Conservation (phyloP, 2,113 vertebrate genomes). For the Glaucidium brasilianum region DNA sequence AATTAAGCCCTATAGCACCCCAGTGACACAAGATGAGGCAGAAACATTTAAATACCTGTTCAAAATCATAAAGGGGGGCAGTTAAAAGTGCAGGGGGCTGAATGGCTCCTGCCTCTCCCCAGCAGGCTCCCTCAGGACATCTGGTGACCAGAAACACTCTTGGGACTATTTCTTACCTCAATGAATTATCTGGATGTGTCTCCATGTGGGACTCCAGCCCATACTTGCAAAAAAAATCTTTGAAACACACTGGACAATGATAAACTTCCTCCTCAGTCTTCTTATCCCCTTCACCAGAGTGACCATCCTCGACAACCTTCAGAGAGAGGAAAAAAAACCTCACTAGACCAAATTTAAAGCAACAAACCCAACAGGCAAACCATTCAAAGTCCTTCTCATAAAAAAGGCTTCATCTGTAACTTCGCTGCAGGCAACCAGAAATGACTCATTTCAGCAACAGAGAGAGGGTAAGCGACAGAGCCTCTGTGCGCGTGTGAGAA, state of each 20-base stretch:
- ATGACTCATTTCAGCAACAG: background rate
- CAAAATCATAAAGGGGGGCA: background rate
- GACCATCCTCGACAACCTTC: slow-evolving; percentile 81
- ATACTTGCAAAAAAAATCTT: slow-evolving; percentile 87
- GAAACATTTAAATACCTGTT: background rate
- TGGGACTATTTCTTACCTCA: slow-evolving; percentile 74
- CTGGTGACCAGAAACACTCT: background rate
- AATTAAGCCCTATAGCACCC: background rate
- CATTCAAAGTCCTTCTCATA: background rate
- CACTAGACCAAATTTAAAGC: background rate
- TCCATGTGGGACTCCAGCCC: slow-evolving; percentile 94
- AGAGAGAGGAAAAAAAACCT: background rate
- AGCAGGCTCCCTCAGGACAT: background rate
- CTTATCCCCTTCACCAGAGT: slow-evolving; percentile 64
- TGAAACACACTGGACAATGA: slow-evolving; percentile 91
- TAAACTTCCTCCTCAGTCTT: slow-evolving; percentile 82
- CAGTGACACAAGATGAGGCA: background rate
- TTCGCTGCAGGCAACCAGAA: background rate
- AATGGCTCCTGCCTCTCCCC: background rate
- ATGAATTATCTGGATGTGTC: slow-evolving; percentile 87
- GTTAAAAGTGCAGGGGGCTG: background rate
- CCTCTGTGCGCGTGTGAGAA: background rate
- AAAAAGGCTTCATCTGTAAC: background rate
- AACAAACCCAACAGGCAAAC: background rate
- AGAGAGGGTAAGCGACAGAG: background rate